Conservation (phyloP, 1,140 invertebrate species). For the fruit fly (Drosophila melanogaster) region Release_6_plus_ISO1_MT NT_037436.4:5234001-5234500, state of each 20-base stretch:
- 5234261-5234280: slow-evolving; percentile 60
- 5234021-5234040: slow-evolving; percentile 48
- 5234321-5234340: slow-evolving; percentile 30
- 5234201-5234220: slow-evolving; percentile 15
- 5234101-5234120: slow-evolving; percentile 65
- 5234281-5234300: background rate
- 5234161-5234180: slow-evolving; percentile 23
- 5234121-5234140: slow-evolving; percentile 57
- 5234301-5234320: slow-evolving; percentile 1
- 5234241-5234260: slow-evolving; percentile 42
- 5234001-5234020: slow-evolving; percentile 62
- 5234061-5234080: slow-evolving; percentile 56
- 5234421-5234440: background rate
- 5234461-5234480: too few species aligned
- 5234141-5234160: slow-evolving; percentile 46
- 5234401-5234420: background rate
- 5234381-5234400: background rate
- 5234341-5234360: slow-evolving; percentile 23
- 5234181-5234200: slow-evolving; percentile 67
- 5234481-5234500: background rate
- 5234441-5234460: too few species aligned
- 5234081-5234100: slow-evolving; percentile 31
- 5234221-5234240: background rate
- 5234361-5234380: slow-evolving; percentile 31
- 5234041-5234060: slow-evolving; percentile 78